Percentiles rank a stretch among this genome's conserved stretches.
Evolutionary conservation across 2,797 vertebrate genomes (phyloP).

Genomic region (Lophotriccus pileatus): DNA sequence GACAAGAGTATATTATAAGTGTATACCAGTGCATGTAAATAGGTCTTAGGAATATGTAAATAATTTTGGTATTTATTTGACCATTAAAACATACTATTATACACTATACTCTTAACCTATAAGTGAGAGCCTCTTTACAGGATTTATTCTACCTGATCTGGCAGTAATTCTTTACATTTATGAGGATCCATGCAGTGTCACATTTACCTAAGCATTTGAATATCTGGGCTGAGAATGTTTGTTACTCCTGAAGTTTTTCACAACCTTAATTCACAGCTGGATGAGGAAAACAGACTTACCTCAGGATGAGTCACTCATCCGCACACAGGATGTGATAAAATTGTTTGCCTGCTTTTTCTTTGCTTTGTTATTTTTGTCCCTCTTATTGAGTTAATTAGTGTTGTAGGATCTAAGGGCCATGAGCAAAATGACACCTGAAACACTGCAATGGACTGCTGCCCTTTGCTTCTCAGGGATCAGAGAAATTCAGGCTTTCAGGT

Average conservation of each 20-base stretch:
- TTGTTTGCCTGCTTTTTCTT: not conserved
- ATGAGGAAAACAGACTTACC: not conserved
- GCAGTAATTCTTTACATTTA: not conserved
- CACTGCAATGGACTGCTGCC: not conserved
- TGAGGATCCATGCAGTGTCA: not conserved
- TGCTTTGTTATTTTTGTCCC: not conserved
- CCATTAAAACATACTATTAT: not conserved
- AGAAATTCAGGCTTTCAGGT: not conserved
- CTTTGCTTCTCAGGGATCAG: not conserved
- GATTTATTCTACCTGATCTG: not conserved
- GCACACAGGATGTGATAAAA: not conserved
- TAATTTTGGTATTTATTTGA: not conserved
- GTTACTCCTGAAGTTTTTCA: not conserved
- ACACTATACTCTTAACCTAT: not conserved
- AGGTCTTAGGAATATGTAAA: not conserved
- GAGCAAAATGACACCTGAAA: not conserved
- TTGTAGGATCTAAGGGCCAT: not conserved
- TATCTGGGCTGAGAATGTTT: not conserved
- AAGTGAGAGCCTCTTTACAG: not conserved
- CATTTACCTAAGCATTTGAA: not conserved
- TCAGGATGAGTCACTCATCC: not conserved
- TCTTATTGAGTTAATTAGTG: not conserved
- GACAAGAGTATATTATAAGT: not conserved
- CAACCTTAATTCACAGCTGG: not conserved
- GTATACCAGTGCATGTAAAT: not conserved